These are phyloP conservation scores for Pteruthius melanotis DNA, from an alignment of 2,113 vertebrate genomes.

Conservation along the genomic window DNA sequence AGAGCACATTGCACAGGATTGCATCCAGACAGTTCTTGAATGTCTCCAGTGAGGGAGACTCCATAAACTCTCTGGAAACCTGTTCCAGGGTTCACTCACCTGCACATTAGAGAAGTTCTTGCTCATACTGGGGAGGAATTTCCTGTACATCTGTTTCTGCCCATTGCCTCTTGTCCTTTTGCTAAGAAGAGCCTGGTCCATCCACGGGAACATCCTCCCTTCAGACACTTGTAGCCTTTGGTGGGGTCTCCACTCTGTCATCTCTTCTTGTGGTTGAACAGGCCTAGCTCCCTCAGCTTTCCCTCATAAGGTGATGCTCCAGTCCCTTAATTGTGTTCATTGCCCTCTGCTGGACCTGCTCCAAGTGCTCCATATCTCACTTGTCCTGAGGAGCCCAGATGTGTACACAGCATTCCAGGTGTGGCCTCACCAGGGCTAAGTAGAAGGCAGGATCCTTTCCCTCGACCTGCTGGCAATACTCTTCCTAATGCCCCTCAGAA, in stretches of 20 bases:
- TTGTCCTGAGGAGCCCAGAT: not conserved
- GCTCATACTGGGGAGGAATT: not conserved
- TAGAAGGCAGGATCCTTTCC: not conserved
- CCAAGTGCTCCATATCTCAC: not conserved
- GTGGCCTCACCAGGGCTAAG: not conserved
- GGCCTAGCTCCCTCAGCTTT: not conserved
- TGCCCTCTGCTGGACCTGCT: not conserved
- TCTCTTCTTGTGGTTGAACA: not conserved
- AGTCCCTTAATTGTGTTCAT: not conserved
- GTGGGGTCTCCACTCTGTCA: not conserved
- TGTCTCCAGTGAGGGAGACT: not conserved
- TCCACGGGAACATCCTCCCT: not conserved
- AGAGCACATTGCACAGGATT: not conserved
- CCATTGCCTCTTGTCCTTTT: not conserved
- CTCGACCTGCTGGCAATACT: not conserved
- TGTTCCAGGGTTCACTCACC: not conserved
- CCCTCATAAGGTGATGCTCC: not conserved
- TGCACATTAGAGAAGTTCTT: not conserved
- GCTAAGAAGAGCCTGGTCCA: not conserved
- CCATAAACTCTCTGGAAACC: not conserved
- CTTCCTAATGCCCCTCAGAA: not conserved
- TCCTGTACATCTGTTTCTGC: not conserved
- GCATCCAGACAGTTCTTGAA: not conserved
- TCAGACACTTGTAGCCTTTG: not conserved
- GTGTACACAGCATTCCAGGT: not conserved